A percentile compares a stretch with the other conserved stretches of the same genome.
Conservation (phyloP, 2,888 invertebrate genomes). For the Crocallis elinguaria region DNA sequence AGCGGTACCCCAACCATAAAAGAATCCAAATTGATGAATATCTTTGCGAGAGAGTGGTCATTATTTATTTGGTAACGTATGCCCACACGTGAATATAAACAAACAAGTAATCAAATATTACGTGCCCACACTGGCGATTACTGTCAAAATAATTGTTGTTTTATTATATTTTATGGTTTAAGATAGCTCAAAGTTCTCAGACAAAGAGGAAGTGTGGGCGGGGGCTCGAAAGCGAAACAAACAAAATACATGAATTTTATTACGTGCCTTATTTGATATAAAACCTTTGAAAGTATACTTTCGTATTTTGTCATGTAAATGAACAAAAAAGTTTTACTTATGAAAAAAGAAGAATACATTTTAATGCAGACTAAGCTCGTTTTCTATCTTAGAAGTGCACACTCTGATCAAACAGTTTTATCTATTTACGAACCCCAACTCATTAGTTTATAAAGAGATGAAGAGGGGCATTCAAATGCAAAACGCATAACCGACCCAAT, state of each 20-base stretch:
- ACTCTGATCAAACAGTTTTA: not conserved
- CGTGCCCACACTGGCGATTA: conserved; percentile 10
- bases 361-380: not conserved
- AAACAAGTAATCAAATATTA: not conserved
- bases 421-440: conserved; percentile 14
- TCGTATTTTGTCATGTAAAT: not conserved
- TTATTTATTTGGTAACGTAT: conserved; percentile 16
- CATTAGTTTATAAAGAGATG: conserved; percentile 48
- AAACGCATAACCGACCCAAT: conserved; percentile 80
- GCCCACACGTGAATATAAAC: conserved; percentile 9
- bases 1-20: not conserved
- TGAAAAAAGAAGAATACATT: no score
- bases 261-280: no score
- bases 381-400: not conserved
- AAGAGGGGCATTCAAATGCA: conserved; percentile 48
- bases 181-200: conserved; percentile 6
- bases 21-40: conserved; percentile 1
- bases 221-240: not conserved
- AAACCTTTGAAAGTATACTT: not conserved
- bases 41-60: conserved; percentile 11
- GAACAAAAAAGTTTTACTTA: not conserved
- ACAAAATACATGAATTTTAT: no score
- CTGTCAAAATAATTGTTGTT: conserved; percentile 10
- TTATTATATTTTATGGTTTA: conserved; percentile 1
- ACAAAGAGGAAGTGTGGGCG: not conserved